phyloP scores from a whole-genome alignment of 2,113 vertebrate genomes.

The Oplegnathus fasciatus region DNA sequence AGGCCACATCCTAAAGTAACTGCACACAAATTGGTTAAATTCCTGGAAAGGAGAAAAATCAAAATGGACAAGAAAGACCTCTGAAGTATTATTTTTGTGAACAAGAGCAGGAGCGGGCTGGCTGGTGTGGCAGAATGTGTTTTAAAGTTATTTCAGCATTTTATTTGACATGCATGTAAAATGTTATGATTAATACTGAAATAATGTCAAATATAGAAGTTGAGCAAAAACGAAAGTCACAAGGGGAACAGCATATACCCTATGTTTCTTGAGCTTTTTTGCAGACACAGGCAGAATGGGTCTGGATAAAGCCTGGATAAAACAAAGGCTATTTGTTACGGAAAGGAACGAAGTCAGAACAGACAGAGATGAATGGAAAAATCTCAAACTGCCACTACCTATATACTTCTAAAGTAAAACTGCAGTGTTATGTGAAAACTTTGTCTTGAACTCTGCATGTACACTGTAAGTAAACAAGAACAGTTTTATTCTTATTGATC shows the following conservation, averaged over 20 bases:
- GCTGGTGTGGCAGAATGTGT: background rate
- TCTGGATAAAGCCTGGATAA: background rate
- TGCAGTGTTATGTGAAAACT: background rate
- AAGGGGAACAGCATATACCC: background rate
- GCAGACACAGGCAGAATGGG: constrained; percentile 9
- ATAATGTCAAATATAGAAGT: background rate
- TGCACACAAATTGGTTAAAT: background rate
- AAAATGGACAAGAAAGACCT: background rate
- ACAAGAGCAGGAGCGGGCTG: background rate
- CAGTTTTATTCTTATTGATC: background rate
- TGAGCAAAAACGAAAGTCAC: background rate
- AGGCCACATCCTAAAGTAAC: background rate
- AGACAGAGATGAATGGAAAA: background rate
- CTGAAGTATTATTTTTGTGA: background rate
- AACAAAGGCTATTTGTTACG: background rate
- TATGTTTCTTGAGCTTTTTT: constrained; percentile 9
- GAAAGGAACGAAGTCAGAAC: background rate
- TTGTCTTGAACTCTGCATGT: background rate
- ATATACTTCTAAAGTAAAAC: constrained; percentile 2
- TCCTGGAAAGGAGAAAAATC: background rate
- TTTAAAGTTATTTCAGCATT: background rate
- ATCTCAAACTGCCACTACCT: background rate
- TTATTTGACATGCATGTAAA: background rate
- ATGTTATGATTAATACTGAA: background rate
- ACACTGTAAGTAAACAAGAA: background rate